Conservation (phyloP, 2,888 invertebrate species). For the Andrena trimmerana region DNA sequence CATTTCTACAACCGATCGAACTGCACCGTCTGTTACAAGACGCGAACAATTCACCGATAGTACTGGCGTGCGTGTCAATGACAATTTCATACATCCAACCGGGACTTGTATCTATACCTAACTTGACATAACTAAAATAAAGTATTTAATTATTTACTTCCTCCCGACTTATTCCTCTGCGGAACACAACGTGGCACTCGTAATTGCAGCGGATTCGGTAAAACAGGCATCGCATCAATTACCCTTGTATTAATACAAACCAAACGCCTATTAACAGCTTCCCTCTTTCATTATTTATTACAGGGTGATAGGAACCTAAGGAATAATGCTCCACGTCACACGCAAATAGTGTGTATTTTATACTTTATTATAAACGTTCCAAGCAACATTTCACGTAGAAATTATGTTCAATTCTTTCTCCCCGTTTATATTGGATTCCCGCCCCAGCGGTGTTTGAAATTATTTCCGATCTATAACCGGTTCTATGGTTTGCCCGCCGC, state of each 20-base stretch:
- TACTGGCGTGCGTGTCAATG: slow-evolving; percentile 80
- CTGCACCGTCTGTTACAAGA: slow-evolving; percentile 80
- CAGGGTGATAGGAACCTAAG: slow-evolving; percentile 1
- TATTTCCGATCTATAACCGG: slow-evolving; percentile 88
- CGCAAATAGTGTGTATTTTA: slow-evolving; percentile 43
- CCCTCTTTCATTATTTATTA: not conserved
- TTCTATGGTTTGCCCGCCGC: slow-evolving; percentile 98
- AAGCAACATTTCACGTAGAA: slow-evolving; percentile 56
- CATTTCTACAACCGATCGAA: slow-evolving; percentile 77
- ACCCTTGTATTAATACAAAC: not conserved
- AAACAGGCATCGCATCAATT: not conserved
- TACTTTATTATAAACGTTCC: slow-evolving; percentile 70
- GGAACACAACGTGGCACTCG: not conserved
- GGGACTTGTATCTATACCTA: slow-evolving; percentile 79
- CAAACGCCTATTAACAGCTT: not conserved
- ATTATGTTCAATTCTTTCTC: slow-evolving; percentile 34
- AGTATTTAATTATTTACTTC: slow-evolving; percentile 35
- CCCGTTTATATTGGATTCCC: slow-evolving; percentile 20
- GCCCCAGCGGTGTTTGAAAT: slow-evolving; percentile 21
- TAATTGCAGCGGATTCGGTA: not conserved
- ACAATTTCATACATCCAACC: slow-evolving; percentile 80
- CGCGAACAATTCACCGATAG: slow-evolving; percentile 77
- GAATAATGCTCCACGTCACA: slow-evolving; percentile 8
- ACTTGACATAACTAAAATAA: slow-evolving; percentile 70
- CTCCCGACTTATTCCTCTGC: slow-evolving; percentile 18